These are phyloP conservation scores for Vidua macroura DNA, from an alignment of 2,113 vertebrate species.

Conservation along the genomic window DNA sequence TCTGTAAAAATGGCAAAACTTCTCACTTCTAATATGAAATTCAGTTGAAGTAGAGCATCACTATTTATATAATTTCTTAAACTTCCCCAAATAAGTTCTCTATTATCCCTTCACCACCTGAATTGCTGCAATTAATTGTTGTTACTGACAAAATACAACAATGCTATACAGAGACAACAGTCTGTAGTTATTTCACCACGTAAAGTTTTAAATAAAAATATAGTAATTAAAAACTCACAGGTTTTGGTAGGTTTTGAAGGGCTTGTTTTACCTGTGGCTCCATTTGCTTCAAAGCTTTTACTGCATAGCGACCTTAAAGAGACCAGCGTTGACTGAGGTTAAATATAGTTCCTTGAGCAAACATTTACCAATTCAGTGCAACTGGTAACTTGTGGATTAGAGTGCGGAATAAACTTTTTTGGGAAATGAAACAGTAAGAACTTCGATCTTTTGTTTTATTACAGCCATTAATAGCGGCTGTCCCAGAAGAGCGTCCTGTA, in stretches of 20 bases:
- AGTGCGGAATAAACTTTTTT: fast-evolving
- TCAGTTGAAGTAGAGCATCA: not conserved
- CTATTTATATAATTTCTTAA: not conserved
- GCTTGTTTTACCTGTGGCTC: conserved; percentile 93
- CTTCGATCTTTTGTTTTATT: not conserved
- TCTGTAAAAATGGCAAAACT: not conserved
- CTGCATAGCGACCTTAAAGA: conserved; percentile 85
- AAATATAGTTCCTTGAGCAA: not conserved
- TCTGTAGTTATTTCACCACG: not conserved
- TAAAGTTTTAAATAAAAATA: not conserved
- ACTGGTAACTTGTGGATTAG: not conserved
- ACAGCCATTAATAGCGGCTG: not conserved
- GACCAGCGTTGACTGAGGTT: not conserved
- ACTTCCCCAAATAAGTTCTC: not conserved
- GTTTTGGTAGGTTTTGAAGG: conserved; percentile 85
- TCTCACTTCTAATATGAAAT: not conserved
- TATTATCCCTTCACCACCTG: not conserved
- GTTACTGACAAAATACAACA: not conserved
- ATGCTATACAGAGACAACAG: fast-evolving
- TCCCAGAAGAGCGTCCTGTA: not conserved
- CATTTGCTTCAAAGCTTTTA: conserved; percentile 90
- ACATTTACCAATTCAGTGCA: not conserved
- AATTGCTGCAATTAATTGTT: not conserved
- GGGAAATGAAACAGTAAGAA: too few relatives aligned
- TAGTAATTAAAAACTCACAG: conserved; percentile 71